phyloP scores from a whole-genome alignment of 2,797 vertebrate genomes.

The Neomorphus geoffroyi region DNA sequence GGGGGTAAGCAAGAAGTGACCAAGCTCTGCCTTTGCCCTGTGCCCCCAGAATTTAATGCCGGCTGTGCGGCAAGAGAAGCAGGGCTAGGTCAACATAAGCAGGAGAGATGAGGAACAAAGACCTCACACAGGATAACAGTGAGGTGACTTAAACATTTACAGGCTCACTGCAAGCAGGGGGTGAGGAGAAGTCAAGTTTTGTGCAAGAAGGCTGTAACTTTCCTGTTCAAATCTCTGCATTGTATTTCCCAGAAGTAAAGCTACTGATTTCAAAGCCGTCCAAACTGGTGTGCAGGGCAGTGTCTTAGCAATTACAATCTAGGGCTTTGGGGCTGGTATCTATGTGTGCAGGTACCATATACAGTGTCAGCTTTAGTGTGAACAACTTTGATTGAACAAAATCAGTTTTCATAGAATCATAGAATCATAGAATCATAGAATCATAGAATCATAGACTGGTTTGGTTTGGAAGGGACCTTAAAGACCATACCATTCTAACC shows the following conservation, averaged over 20 bases:
- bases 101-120: slow-evolving; percentile 1
- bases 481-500: too few relatives aligned
- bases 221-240: slow-evolving; percentile 5
- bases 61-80: neutral
- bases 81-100: neutral
- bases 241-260: slow-evolving; percentile 5
- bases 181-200: slow-evolving; percentile 39
- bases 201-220: slow-evolving; percentile 46
- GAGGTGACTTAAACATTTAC: slow-evolving; percentile 52
- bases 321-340: neutral
- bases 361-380: neutral
- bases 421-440: neutral
- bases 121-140: slow-evolving; percentile 35
- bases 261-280: neutral
- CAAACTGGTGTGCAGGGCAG: neutral
- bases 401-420: neutral
- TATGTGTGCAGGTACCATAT: neutral
- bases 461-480: too few relatives aligned
- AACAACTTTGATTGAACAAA: neutral
- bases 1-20: neutral
- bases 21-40: slow-evolving; percentile 37
- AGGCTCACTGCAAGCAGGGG: neutral
- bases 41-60: slow-evolving; percentile 18
- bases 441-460: too few relatives aligned
- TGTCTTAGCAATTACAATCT: rapidly evolving